phyloP scores from a whole-genome alignment of 2,888 invertebrate species.

The Lydus trimaculatus region DNA sequence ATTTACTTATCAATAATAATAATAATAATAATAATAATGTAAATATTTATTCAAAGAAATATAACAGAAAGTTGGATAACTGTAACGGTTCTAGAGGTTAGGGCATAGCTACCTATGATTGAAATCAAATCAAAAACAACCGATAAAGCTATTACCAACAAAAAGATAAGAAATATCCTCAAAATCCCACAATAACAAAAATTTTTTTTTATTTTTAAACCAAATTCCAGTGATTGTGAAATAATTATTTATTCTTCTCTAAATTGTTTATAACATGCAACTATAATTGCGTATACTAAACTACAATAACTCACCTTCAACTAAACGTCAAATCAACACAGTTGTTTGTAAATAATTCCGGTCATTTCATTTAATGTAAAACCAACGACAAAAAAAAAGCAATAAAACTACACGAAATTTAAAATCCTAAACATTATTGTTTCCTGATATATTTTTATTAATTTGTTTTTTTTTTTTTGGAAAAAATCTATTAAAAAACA shows the following conservation, averaged over 20 bases:
- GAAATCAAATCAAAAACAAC: background rate
- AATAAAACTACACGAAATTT: background rate
- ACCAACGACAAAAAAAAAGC: too few relatives aligned
- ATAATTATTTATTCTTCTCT: background rate
- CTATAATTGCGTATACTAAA: background rate
- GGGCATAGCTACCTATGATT: background rate
- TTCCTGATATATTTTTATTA: background rate
- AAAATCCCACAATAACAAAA: background rate
- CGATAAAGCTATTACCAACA: background rate
- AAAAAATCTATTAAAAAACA: too few relatives aligned
- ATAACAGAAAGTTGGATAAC: background rate
- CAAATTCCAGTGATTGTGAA: background rate
- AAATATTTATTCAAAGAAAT: slow-evolving; percentile 3
- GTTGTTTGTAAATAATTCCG: slow-evolving; percentile 13
- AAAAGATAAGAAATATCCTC: background rate
- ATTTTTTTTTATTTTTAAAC: too few relatives aligned
- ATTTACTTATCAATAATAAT: too few relatives aligned
- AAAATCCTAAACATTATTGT: background rate
- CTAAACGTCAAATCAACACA: slow-evolving; percentile 16
- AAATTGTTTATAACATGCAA: background rate
- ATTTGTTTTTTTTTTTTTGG: too few relatives aligned
- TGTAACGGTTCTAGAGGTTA: slow-evolving; percentile 8
- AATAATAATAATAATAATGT: too few relatives aligned
- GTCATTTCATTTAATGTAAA: background rate
- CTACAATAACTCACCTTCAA: background rate